These are phyloP conservation scores for Pangasianodon hypophthalmus DNA, from an alignment of 2,113 vertebrate genomes.

Conservation along the genomic window DNA sequence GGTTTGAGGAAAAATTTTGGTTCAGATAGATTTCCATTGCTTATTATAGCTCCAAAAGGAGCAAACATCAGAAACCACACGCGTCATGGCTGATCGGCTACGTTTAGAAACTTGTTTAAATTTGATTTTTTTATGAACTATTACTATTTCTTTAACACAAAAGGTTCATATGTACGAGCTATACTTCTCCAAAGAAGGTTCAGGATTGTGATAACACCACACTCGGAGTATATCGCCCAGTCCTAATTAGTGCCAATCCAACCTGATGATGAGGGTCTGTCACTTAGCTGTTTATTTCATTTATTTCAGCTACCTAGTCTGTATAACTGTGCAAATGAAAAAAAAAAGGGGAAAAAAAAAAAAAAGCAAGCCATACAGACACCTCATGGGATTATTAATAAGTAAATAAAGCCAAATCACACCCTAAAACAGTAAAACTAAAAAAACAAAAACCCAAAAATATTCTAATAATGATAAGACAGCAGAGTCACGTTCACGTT, in stretches of 20 bases:
- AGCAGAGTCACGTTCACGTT: constrained; percentile 37
- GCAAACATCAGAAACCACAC: neutral
- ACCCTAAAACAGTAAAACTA: constrained; percentile 30
- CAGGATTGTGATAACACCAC: neutral
- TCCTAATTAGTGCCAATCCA: neutral
- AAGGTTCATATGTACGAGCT: neutral
- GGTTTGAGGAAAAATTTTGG: neutral
- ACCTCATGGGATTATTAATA: neutral
- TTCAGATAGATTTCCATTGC: neutral
- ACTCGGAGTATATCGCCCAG: neutral
- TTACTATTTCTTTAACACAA: neutral
- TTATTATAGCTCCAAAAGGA: neutral
- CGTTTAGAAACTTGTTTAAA: neutral
- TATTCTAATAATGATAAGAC: constrained; percentile 19
- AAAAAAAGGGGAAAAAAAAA: neutral
- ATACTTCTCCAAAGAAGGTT: neutral
- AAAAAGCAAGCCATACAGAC: constrained; percentile 3
- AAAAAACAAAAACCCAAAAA: neutral
- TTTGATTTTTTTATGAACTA: neutral
- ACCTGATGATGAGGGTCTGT: neutral
- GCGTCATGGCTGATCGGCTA: neutral
- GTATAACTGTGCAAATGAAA: constrained; percentile 22
- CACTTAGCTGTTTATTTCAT: neutral
- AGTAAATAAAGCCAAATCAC: constrained; percentile 30
- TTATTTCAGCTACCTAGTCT: constrained; percentile 21